These are phyloP conservation scores for Sphyrna mokarran DNA, from an alignment of 2,113 vertebrate species.

Conservation along the genomic window DNA sequence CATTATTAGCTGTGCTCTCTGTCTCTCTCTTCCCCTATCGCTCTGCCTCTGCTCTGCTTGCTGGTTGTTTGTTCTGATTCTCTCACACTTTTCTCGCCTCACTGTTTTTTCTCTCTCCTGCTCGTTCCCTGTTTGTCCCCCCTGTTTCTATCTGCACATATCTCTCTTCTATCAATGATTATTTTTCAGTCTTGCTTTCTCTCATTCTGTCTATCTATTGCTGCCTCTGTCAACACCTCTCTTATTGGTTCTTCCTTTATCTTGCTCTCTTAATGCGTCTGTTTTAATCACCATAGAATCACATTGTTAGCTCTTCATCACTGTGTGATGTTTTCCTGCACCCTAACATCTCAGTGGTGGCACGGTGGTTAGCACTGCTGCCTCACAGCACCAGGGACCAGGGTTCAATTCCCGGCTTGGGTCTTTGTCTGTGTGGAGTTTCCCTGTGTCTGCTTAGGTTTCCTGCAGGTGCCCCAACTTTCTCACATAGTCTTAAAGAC, in stretches of 20 bases:
- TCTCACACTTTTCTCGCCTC: background rate
- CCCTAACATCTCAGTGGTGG: background rate
- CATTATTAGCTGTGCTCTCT: background rate
- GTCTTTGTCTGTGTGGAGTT: too few species aligned
- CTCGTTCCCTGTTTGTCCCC: slow-evolving; percentile 23
- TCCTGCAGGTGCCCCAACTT: too few species aligned
- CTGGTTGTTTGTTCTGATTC: background rate
- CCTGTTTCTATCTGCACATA: background rate
- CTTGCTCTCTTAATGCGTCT: background rate
- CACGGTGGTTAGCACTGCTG: too few species aligned
- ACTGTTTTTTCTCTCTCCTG: background rate
- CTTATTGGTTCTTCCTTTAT: background rate
- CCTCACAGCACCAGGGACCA: too few species aligned
- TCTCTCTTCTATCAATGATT: background rate
- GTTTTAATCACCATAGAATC: too few species aligned
- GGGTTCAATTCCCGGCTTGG: too few species aligned
- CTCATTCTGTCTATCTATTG: background rate
- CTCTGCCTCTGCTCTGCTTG: background rate
- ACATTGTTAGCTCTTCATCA: background rate
- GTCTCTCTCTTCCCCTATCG: background rate
- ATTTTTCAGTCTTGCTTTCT: background rate
- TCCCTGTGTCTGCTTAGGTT: too few species aligned
- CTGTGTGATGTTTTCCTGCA: background rate
- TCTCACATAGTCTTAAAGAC: too few species aligned
- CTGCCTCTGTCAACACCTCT: too few species aligned